A percentile compares a stretch with the other conserved stretches of the same genome.
phyloP scores from a whole-genome alignment of 2,113 vertebrate species.

The Neodontobutis hainanensis region DNA sequence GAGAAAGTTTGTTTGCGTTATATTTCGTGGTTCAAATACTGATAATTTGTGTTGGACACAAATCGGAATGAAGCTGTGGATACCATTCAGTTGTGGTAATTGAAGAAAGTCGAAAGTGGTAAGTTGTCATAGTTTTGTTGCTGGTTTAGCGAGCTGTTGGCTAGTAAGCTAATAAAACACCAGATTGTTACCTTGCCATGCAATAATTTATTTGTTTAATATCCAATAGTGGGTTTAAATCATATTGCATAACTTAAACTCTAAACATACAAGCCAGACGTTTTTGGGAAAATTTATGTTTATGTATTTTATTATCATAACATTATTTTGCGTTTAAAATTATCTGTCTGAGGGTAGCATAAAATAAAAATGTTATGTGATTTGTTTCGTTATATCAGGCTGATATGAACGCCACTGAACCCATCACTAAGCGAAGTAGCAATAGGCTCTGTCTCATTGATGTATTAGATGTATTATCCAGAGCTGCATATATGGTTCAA shows the following conservation, averaged over 20 bases:
- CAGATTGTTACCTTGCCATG: constrained; percentile 13
- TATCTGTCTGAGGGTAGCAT: too few relatives aligned
- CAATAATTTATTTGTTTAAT: constrained; percentile 14
- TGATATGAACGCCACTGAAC: too few relatives aligned
- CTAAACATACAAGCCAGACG: neutral
- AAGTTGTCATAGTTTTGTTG: constrained; percentile 46
- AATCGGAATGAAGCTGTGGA: constrained; percentile 2
- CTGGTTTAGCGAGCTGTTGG: constrained; percentile 36
- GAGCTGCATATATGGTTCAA: too few relatives aligned
- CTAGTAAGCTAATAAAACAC: constrained; percentile 51
- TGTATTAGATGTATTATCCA: too few relatives aligned
- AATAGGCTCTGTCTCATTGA: too few relatives aligned
- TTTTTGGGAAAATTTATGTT: neutral
- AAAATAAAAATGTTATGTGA: neutral
- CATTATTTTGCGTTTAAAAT: neutral
- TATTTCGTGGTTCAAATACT: neutral
- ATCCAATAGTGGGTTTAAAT: neutral
- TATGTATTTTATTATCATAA: neutral
- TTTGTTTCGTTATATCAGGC: too few relatives aligned
- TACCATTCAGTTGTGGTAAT: neutral
- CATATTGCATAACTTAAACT: neutral
- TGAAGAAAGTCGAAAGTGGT: constrained; percentile 37
- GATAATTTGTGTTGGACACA: neutral
- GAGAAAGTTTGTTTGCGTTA: constrained; percentile 36
- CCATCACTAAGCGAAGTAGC: too few relatives aligned